Evolutionary conservation across 2,888 invertebrate species (phyloP), one percentile per base, ranked within the genome.

Genomic region (Caenorhabditis sp.): DNA sequence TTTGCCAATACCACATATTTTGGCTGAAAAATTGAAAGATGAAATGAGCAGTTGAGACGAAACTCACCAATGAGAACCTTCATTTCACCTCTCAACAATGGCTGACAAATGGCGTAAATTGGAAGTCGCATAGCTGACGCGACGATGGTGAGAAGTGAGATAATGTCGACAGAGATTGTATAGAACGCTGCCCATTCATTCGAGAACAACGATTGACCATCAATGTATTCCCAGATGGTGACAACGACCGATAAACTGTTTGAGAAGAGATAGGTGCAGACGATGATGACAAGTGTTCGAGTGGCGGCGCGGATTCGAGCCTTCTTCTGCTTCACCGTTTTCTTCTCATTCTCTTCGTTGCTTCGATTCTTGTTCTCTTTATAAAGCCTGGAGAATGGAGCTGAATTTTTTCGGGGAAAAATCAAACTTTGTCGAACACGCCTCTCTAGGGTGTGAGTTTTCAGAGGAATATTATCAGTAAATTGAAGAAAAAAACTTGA

Each of bases 271-370:
- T 81, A 80, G 1, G 81, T 81, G 65, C 75, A 78, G 27, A 81
- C 79, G 69, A 81, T 78, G 60, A 80, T 79, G 23, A 79, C 78
- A 19, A 81, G 70, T 1, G 81, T 77, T 14, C 78, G 73, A 31
- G 81, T 81, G 0, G 77, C 78, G 0, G 81, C 79, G 53, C 77
- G 74, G 31, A 81, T 81, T 21, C 81, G 65, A 10, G 81, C 81
- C 76, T 77, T 80, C 61, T 80, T 81, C 71, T 78, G 74, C 50
- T 77, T 78, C 8, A 76, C 77, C 58, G 76, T 76, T 57, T 81
- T 74, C 58, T 79, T 80, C 24, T 81, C 79, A 6, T 69, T 67
- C 19, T 66, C 63, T 4, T 59, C 26, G 31, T 31, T 31, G 31
- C 5, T 31, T 4, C 31, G 17, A n/a, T 69, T 75, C 50, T 60